These are phyloP conservation scores for Catocala sponsa DNA, from an alignment of 2,888 invertebrate species.

Conservation along the genomic window DNA sequence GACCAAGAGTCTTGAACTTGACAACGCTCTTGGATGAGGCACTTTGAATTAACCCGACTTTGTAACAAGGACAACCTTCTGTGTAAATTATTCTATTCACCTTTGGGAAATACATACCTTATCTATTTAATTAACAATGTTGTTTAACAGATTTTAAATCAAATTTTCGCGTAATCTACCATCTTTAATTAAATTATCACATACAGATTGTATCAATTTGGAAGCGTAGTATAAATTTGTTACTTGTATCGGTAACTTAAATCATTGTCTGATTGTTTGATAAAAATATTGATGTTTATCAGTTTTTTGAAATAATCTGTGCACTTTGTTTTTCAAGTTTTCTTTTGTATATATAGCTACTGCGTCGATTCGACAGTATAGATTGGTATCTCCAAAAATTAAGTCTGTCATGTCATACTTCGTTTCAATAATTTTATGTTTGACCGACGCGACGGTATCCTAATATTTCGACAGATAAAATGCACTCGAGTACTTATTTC, in stretches of 20 bases:
- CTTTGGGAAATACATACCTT: slow-evolving; percentile 13
- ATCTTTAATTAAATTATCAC: slow-evolving; percentile 45
- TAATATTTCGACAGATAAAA: no score
- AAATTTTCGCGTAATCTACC: slow-evolving; percentile 36
- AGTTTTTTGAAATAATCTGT: slow-evolving; percentile 21
- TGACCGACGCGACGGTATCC: no score
- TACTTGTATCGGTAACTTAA: slow-evolving; percentile 39
- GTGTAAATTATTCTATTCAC: background rate
- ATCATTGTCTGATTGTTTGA: slow-evolving; percentile 36
- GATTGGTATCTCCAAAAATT: no score
- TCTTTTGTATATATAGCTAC: slow-evolving; percentile 8
- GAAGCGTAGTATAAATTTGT: slow-evolving; percentile 14
- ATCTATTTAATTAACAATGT: slow-evolving; percentile 51
- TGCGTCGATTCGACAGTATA: slow-evolving; percentile 1
- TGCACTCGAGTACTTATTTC: no score
- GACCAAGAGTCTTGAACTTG: slow-evolving; percentile 57
- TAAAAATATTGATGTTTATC: slow-evolving; percentile 36
- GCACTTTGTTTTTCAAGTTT: background rate
- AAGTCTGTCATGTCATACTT: no score
- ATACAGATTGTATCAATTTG: slow-evolving; percentile 30
- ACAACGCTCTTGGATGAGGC: slow-evolving; percentile 53
- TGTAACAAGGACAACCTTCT: background rate
- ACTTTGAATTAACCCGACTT: slow-evolving; percentile 24
- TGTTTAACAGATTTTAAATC: slow-evolving; percentile 47
- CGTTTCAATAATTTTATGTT: no score